Conservation (phyloP, 2,797 vertebrate species). For the Adrianichthys oophorus region DNA sequence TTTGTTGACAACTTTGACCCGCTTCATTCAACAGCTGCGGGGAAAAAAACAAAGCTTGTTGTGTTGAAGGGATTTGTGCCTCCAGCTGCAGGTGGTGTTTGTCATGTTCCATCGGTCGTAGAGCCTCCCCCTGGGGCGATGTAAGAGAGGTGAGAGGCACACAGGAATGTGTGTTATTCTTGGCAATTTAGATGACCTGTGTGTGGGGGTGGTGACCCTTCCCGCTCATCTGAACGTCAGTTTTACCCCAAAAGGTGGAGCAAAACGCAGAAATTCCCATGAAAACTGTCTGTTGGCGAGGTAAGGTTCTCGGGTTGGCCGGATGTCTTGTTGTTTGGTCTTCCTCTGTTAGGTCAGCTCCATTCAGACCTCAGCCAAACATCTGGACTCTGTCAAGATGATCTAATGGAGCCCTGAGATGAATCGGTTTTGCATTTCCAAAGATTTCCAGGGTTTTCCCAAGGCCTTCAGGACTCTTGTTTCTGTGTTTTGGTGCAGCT, state of each 20-base stretch:
- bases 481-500: conserved; percentile 45
- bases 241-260: background rate
- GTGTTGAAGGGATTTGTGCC: conserved; percentile 13
- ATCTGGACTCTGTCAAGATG: conserved; percentile 5
- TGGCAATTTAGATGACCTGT: conserved; percentile 50
- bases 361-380: background rate
- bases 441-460: no score
- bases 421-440: no score
- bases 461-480: no score
- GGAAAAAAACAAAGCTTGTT: no score
- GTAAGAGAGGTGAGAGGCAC: conserved; percentile 42
- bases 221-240: conserved; percentile 11
- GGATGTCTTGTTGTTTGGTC: conserved; percentile 36
- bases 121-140: conserved; percentile 41
- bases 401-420: conserved; percentile 9
- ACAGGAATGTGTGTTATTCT: conserved; percentile 67
- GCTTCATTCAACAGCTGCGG: conserved; percentile 22
- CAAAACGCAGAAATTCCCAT: background rate
- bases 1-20: conserved; percentile 16
- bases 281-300: no score
- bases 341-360: background rate
- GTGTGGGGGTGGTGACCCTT: conserved; percentile 40
- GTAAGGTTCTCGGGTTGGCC: no score
- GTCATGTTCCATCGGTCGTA: conserved; percentile 38
- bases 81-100: conserved; percentile 33